A percentile compares a stretch with the other conserved stretches of the same genome.
Conservation (phyloP, 2,113 vertebrate genomes). For the Nerophis lumbriciformis region DNA sequence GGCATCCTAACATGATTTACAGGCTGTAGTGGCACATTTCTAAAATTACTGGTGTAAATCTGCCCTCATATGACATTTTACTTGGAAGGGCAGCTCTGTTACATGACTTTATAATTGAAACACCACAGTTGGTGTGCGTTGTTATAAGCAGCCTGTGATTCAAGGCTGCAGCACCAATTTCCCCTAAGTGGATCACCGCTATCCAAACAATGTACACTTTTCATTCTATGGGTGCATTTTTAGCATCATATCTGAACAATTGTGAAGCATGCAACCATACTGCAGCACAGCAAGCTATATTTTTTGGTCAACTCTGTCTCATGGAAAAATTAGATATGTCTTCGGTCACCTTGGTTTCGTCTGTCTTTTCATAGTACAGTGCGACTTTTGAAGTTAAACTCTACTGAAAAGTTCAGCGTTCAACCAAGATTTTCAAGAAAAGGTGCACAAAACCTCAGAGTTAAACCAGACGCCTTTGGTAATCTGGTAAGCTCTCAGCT, state of each 20-base stretch:
- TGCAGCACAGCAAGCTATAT: not conserved
- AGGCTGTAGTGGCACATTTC: conserved; percentile 6
- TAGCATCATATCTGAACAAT: conserved; percentile 36
- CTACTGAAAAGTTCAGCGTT: too few relatives aligned
- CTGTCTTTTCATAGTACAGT: not conserved
- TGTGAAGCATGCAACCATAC: conserved; percentile 6
- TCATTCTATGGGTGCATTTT: conserved; percentile 22
- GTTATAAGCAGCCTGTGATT: conserved; percentile 42
- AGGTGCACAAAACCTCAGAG: too few relatives aligned
- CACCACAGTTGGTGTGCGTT: conserved; percentile 35
- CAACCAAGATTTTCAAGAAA: too few relatives aligned
- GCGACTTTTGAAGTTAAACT: too few relatives aligned
- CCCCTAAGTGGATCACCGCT: conserved; percentile 26
- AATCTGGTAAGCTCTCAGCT: too few relatives aligned
- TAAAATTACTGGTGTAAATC: conserved; percentile 4
- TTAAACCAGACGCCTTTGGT: too few relatives aligned
- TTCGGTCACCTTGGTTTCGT: not conserved
- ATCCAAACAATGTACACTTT: conserved; percentile 26
- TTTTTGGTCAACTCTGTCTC: not conserved
- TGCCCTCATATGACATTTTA: not conserved
- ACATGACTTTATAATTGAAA: conserved; percentile 31
- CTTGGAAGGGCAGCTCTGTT: conserved; percentile 16
- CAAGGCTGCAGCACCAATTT: conserved; percentile 21
- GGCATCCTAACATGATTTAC: conserved; percentile 10
- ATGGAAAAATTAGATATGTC: not conserved